Base-by-base conservation (phyloP, 2,888 invertebrate species). In the Xanthia togata region DNA sequence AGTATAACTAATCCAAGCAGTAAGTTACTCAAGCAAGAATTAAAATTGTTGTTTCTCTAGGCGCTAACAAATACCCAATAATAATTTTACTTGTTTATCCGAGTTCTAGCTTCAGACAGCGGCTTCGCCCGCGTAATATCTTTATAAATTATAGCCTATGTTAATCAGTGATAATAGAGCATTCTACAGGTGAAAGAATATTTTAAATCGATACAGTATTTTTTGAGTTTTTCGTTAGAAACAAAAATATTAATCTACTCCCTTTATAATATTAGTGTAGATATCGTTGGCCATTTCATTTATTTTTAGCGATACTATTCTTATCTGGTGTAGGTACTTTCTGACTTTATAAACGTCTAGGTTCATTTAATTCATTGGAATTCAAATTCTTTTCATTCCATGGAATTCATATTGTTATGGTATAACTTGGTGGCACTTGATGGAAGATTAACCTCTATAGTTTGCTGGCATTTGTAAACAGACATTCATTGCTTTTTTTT, bases 41-140 rank as follows among this genome's bases (percentile, higher is more conserved):
- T 35, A 0, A 23, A 53, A 26, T 74, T 12, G 0, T 17, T 38
- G 4, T 55, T 47, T 17, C 17, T 6, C 5, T 17, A 73, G 78
- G 81, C 65, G 81, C 65, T 73, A 2, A 20, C 9, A 50, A 68
- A 5, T 12, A 17, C n/a, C 53, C 17, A 35, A 17, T 9, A 0
- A n/a, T 35, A 35, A 55, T 5, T n/a, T 68, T n/a, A 17, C 17
- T 68, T n/a, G 35, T 31, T 17, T 53, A 23, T 5, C 23, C 20
- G 35, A 44, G 2, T 44, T 14, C 14, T 14, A 14, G 44, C 14
- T 44, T 44, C 44, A 5, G 44, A 0, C 12, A 44, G 12, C 44
- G 3, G 12, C 44, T 44, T 44, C 44, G 2, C 2, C 12, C 12
- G 12, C 12, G 41, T 44, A 0, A 44, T 44, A 44, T 44, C 12